Base-by-base conservation (phyloP, 2,797 vertebrate species). In the Allobates femoralis region DNA sequence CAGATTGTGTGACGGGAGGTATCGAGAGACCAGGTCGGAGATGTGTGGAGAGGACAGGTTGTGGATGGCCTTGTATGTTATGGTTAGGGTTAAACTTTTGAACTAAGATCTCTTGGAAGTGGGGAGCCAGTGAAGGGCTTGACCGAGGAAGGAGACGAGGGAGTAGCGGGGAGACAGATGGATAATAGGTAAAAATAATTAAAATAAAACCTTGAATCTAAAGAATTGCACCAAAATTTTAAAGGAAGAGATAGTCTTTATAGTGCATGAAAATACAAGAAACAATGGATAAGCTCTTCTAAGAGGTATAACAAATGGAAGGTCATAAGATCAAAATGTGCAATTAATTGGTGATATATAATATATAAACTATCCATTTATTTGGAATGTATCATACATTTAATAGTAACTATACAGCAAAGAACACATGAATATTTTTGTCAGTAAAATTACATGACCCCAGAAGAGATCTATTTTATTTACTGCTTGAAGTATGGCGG, bases 401-500 rank as follows among this genome's bases (percentile, higher is more conserved):
- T 64, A 75, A 84, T 76, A 26, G 32, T 88, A 89, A 88, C 89
- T 0, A 12, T 30, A 83, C 14, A 66, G 34, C 34, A 71, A 41
- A 71, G 10, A 71, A 81, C 76, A 88, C 84, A 88, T 69, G 66
- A 53, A 86, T 88, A 88, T 91, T 71, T 87, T 81, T 91, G 92
- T 92, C 90, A 88, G 79, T 89, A 89, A 85, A 92, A 84, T 81
- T 34, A 78, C 28, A 78, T 78, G 75, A 37, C 55, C 37, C 74
- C 53, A 84, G 15, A 74, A 81, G 66, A 80, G 69, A 81, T 81
- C 67, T 60, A 74, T 94, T 86, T 67, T 93, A 95, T 92, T 91
- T 93, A 90, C 91, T 94, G 93, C 94, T 94, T 94, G 94, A 94
- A 93, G 92, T 92, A 93, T 92, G 92, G 93, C 84, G 90, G 91